Conservation (phyloP, 2,113 vertebrate species). For the Marmota monax region DNA sequence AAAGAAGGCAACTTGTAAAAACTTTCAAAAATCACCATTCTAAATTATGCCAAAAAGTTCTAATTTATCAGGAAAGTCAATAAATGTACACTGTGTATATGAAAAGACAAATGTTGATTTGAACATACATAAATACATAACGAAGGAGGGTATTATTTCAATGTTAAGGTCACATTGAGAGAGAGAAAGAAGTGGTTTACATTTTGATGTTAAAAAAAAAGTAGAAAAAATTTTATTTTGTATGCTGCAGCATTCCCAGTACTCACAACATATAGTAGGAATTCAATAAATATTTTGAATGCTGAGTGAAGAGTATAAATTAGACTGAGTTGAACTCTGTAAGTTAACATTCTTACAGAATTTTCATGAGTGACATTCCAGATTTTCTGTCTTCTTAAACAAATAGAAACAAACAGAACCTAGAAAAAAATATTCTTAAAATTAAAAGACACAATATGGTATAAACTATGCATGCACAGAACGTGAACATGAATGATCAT, state of each 20-base stretch:
- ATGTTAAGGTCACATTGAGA: background rate
- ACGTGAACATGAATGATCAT: background rate
- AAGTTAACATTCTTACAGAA: conserved; percentile 18
- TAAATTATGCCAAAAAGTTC: background rate
- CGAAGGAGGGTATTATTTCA: background rate
- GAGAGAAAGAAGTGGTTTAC: background rate
- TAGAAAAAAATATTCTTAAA: background rate
- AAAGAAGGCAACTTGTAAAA: background rate
- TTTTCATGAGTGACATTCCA: background rate
- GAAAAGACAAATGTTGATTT: background rate
- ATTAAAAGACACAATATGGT: conserved; percentile 15
- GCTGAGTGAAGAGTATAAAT: background rate
- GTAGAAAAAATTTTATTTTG: background rate
- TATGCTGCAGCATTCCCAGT: background rate
- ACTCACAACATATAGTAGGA: background rate
- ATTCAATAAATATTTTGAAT: conserved; percentile 15
- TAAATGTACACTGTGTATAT: background rate
- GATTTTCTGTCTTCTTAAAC: conserved; percentile 19
- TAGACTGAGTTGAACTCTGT: background rate
- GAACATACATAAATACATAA: background rate
- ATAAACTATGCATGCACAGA: background rate
- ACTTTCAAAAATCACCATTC: background rate
- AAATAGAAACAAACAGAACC: conserved; percentile 15
- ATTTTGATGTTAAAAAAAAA: background rate
- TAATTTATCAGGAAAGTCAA: conserved; percentile 5